Conservation (phyloP, 2,113 vertebrate genomes). For the Heterotilapia buettikoferi region DNA sequence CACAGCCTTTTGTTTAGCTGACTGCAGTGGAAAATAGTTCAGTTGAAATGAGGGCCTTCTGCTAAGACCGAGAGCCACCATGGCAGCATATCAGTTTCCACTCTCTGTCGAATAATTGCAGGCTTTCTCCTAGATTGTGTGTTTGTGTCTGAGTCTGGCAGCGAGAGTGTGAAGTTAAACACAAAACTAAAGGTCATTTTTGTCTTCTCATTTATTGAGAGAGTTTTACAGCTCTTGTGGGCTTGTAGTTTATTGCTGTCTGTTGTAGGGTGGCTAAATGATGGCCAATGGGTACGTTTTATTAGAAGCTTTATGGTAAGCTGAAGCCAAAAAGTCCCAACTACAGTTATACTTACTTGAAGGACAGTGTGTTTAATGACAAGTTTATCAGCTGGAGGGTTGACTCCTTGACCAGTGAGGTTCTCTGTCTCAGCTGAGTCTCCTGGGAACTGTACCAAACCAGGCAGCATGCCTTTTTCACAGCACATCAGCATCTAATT, state of each 20-base stretch:
- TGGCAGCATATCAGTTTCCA: conserved; percentile 60
- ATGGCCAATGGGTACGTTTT: conserved; percentile 21
- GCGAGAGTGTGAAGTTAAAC: conserved; percentile 19
- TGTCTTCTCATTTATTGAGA: conserved; percentile 26
- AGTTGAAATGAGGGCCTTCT: conserved; percentile 12
- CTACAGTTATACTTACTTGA: neutral
- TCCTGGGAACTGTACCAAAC: conserved; percentile 4
- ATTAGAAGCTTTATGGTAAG: conserved; percentile 5
- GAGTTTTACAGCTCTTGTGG: conserved; percentile 36
- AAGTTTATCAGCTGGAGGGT: neutral
- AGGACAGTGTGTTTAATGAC: neutral
- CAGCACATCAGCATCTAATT: neutral
- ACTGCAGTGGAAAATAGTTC: conserved; percentile 51
- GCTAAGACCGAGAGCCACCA: conserved; percentile 7
- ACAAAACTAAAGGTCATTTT: conserved; percentile 26
- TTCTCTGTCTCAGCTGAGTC: neutral
- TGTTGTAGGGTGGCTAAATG: conserved; percentile 34
- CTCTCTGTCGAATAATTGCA: conserved; percentile 36
- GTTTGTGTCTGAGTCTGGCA: conserved; percentile 28
- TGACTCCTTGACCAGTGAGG: neutral
- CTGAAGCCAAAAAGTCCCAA: neutral
- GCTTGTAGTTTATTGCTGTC: conserved; percentile 44
- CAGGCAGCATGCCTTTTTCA: neutral
- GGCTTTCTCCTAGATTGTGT: conserved; percentile 19
- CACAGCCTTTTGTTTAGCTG: conserved; percentile 31